Conservation (phyloP, 2,113 vertebrate genomes). For the Ceyx melanurus region DNA sequence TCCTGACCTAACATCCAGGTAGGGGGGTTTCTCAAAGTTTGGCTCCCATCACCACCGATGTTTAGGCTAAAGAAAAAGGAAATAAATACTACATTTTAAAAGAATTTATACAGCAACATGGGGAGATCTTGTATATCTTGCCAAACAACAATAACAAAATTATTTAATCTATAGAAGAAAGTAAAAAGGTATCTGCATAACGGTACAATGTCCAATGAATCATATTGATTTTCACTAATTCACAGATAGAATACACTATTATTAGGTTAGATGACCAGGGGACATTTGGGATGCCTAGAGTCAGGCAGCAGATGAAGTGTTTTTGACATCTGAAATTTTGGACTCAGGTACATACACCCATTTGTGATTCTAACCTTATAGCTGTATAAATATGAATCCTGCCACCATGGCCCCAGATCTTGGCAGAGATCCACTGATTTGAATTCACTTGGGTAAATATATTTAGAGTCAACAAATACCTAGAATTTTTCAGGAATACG, state of each 20-base stretch:
- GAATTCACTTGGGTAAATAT: not conserved
- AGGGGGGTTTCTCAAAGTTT: accelerated
- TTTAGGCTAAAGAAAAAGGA: not conserved
- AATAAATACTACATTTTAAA: not conserved
- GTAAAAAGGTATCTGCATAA: not conserved
- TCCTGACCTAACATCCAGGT: not conserved
- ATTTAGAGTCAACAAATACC: not conserved
- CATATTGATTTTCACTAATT: not conserved
- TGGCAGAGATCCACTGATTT: not conserved
- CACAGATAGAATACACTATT: not conserved
- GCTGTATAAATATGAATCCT: not conserved
- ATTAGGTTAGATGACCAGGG: not conserved
- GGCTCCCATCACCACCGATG: accelerated
- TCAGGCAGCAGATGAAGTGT: not conserved
- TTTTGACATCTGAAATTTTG: not conserved
- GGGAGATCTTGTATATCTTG: not conserved
- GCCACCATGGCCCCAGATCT: not conserved
- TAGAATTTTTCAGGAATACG: not conserved
- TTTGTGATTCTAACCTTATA: not conserved
- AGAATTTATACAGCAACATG: not conserved
- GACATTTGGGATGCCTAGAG: not conserved
- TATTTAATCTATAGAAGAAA: not conserved
- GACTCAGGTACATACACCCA: not conserved
- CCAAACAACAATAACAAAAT: not conserved
- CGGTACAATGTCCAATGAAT: not conserved